Percentiles rank a stretch among this genome's conserved stretches.
phyloP scores from a whole-genome alignment of 2,888 invertebrate genomes.

The Xestia sexstrigata region DNA sequence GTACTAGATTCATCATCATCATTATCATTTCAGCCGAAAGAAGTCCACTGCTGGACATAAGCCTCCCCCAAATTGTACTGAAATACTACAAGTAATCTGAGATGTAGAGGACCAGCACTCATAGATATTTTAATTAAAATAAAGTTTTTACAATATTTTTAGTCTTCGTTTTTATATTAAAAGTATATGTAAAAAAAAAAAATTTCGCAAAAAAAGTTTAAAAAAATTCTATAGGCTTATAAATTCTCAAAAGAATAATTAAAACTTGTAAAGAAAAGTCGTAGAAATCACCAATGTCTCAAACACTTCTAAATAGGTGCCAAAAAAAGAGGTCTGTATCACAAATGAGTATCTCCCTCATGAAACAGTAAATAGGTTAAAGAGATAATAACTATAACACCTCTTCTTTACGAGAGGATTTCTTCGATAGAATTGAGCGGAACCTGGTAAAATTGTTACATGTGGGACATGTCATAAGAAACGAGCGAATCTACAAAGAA shows the following conservation, averaged over 20 bases:
- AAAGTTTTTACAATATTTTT: no score
- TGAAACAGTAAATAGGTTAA: slow-evolving; percentile 54
- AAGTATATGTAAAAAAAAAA: no score
- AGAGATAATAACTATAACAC: slow-evolving; percentile 74
- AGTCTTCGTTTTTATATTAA: no score
- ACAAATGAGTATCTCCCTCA: slow-evolving; percentile 19
- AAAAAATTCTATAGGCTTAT: neutral
- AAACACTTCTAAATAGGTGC: slow-evolving; percentile 3
- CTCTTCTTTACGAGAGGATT: slow-evolving; percentile 86
- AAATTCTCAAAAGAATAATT: neutral
- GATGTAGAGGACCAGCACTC: neutral
- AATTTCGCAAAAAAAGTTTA: no score
- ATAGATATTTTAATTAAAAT: neutral
- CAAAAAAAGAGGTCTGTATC: slow-evolving; percentile 11
- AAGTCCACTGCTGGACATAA: no score
- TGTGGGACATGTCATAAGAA: slow-evolving; percentile 60
- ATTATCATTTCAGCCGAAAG: no score
- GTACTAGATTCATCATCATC: neutral
- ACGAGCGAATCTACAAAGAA: slow-evolving; percentile 44
- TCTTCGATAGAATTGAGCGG: slow-evolving; percentile 84
- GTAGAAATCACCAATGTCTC: neutral
- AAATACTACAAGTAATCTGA: neutral
- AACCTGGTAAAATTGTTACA: slow-evolving; percentile 74
- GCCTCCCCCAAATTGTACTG: no score
- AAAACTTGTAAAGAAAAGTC: neutral